These are phyloP conservation scores for Alexandromys oeconomus DNA, from an alignment of 2,797 vertebrate genomes.

Conservation along the genomic window DNA sequence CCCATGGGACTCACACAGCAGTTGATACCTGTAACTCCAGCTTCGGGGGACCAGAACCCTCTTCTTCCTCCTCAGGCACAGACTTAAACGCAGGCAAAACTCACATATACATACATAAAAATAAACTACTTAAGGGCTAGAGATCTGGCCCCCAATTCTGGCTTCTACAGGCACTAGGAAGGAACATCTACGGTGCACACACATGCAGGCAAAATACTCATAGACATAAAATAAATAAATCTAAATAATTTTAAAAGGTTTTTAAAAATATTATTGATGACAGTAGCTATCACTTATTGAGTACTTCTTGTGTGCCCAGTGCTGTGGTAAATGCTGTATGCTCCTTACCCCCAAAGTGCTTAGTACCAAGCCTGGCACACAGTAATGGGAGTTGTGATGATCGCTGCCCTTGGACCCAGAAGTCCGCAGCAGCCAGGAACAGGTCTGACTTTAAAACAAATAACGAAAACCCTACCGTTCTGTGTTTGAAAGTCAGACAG, in stretches of 20 bases:
- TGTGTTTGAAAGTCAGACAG: neutral
- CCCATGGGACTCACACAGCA: neutral
- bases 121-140: neutral
- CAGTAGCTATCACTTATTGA: neutral
- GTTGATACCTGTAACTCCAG: neutral
- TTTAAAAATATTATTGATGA: neutral
- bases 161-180: neutral
- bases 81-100: neutral
- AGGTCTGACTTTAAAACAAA: neutral
- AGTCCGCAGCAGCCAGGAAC: rapidly evolving
- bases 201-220: neutral
- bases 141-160: neutral
- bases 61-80: neutral
- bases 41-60: neutral
- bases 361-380: neutral
- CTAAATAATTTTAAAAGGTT: neutral
- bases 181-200: neutral
- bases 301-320: neutral
- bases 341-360: neutral
- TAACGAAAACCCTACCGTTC: neutral
- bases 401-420: neutral
- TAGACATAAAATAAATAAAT: neutral
- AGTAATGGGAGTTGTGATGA: rapidly evolving
- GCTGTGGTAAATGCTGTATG: neutral
- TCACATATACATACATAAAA: neutral